Conservation (phyloP, 1,140 invertebrate genomes). For the Chelonus insularis region DNA sequence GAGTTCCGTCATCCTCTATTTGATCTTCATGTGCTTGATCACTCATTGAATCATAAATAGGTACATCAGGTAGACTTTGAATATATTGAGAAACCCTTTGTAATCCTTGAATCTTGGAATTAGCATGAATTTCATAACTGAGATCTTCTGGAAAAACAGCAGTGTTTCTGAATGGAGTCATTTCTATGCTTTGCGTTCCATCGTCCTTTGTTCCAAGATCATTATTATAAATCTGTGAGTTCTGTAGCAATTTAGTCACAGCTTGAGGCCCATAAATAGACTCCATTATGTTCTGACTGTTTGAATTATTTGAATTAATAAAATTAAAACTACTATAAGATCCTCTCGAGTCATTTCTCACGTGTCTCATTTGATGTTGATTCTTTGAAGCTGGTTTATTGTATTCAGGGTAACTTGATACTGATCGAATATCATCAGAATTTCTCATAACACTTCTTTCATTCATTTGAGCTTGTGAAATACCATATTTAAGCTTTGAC, state of each 20-base stretch:
- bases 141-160: conserved; percentile 15
- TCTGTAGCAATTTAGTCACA: conserved; percentile 38
- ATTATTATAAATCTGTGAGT: conserved; percentile 37
- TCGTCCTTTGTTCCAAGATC: conserved; percentile 36
- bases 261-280: conserved; percentile 44
- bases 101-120: conserved; percentile 37
- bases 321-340: conserved; percentile 30
- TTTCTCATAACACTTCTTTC: not conserved
- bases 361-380: conserved; percentile 29
- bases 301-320: conserved; percentile 35
- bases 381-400: not conserved
- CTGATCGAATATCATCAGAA: conserved; percentile 1
- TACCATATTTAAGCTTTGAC: conserved; percentile 1
- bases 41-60: conserved; percentile 39
- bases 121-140: conserved; percentile 27
- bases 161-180: conserved; percentile 42
- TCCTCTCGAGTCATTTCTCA: conserved; percentile 35
- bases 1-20: conserved; percentile 9
- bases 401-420: conserved; percentile 16
- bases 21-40: conserved; percentile 37
- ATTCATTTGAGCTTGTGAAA: conserved; percentile 1
- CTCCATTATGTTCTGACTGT: conserved; percentile 40
- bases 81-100: conserved; percentile 54
- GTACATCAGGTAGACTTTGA: conserved; percentile 50
- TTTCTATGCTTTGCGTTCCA: conserved; percentile 41